These are phyloP conservation scores for Eonycteris spelaea DNA, from an alignment of 2,113 vertebrate species.

Conservation along the genomic window DNA sequence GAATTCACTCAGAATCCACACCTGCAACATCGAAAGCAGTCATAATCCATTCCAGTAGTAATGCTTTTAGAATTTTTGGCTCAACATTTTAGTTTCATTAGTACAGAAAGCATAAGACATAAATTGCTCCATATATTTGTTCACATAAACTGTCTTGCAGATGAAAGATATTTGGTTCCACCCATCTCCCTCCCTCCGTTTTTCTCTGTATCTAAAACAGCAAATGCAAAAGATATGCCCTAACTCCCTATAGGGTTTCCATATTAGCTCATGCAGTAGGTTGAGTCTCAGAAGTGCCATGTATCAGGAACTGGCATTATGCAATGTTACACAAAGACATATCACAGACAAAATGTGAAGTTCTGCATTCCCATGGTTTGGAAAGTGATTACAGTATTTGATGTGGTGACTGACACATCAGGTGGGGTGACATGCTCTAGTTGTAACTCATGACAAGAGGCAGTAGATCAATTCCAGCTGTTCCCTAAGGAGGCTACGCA, in stretches of 20 bases:
- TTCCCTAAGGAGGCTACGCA: not conserved
- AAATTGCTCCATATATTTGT: not conserved
- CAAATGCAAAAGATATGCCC: not conserved
- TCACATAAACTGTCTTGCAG: not conserved
- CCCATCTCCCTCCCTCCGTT: not conserved
- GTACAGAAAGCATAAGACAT: not conserved
- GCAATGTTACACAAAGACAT: not conserved
- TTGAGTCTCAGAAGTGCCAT: not conserved
- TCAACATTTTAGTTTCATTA: conserved; percentile 9
- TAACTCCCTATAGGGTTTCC: not conserved
- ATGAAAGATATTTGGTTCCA: not conserved
- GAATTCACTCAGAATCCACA: not conserved
- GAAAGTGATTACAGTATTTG: not conserved
- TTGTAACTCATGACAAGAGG: not conserved
- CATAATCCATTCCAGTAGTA: not conserved
- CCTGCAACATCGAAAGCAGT: not conserved
- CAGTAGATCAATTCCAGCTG: not conserved
- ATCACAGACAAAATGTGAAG: not conserved
- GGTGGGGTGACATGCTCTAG: not conserved
- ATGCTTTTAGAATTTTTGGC: not conserved
- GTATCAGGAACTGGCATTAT: not conserved
- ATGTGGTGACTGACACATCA: not conserved
- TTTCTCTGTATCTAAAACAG: not conserved
- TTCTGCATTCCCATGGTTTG: not conserved
- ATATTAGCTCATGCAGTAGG: not conserved